These are phyloP conservation scores for Drosophila ficusphila DNA, from an alignment of 1,140 invertebrate species.

Conservation along the genomic window DNA sequence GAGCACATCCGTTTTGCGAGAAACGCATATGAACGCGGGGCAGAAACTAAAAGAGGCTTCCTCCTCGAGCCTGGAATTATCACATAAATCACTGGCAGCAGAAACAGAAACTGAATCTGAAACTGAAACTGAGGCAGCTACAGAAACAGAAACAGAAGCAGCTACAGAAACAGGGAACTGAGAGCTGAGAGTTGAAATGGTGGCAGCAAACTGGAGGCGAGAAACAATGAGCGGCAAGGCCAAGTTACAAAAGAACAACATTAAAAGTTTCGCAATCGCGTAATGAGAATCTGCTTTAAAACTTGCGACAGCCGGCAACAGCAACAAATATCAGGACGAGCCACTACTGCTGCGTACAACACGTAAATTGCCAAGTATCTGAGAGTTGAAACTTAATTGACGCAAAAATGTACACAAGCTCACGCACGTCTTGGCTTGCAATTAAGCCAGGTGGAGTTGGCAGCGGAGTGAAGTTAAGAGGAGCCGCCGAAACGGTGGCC, in stretches of 20 bases:
- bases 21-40: constrained; percentile 66
- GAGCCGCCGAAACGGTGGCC: constrained; percentile 11
- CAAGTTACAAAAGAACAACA: constrained; percentile 83
- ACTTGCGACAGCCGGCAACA: constrained; percentile 73
- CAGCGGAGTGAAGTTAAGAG: not conserved
- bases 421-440: constrained; percentile 73
- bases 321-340: constrained; percentile 16
- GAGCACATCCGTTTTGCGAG: constrained; percentile 66
- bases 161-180: not conserved
- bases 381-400: constrained; percentile 78
- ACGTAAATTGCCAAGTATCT: constrained; percentile 70
- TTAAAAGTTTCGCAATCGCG: constrained; percentile 83
- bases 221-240: constrained; percentile 60
- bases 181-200: no score
- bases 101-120: constrained; percentile 15
- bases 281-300: constrained; percentile 83
- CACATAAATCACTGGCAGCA: constrained; percentile 70
- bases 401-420: constrained; percentile 74
- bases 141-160: constrained; percentile 7
- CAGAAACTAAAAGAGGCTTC: no score
- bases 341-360: constrained; percentile 13
- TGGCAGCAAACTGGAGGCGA: constrained; percentile 31
- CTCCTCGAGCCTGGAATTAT: constrained; percentile 71
- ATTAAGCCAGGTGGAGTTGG: constrained; percentile 53
- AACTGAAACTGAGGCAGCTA: no score